Percentiles rank a stretch among this genome's conserved stretches.
phyloP scores from a whole-genome alignment of 2,888 invertebrate genomes.

The Lapara coniferarum region DNA sequence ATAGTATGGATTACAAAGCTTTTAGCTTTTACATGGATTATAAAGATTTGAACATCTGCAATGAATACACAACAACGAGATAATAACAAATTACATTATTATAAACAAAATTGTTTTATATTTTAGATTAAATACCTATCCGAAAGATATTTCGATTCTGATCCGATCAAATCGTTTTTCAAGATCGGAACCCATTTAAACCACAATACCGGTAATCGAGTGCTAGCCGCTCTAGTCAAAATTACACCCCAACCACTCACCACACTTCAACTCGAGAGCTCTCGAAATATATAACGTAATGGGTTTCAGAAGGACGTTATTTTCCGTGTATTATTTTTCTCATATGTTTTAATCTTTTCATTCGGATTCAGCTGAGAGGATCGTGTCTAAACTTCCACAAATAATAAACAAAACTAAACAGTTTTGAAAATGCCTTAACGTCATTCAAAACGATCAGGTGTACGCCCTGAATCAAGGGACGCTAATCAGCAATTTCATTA shows the following conservation, averaged over 20 bases:
- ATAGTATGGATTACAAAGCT: no score
- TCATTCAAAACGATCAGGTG: not conserved
- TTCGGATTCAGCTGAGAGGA: no score
- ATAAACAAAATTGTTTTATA: not conserved
- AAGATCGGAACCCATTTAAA: conserved; percentile 63
- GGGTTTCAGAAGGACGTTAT: conserved; percentile 12
- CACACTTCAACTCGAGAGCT: conserved; percentile 37
- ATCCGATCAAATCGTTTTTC: conserved; percentile 63
- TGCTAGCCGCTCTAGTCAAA: conserved; percentile 51
- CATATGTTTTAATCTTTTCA: not conserved
- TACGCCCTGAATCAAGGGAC: no score
- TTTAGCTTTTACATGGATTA: no score
- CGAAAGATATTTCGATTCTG: conserved; percentile 48
- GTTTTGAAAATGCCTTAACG: not conserved
- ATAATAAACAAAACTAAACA: no score
- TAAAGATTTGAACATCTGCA: no score
- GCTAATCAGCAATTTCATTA: not conserved
- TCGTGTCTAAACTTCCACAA: no score
- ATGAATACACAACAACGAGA: no score
- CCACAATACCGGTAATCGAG: conserved; percentile 67
- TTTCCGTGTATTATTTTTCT: conserved; percentile 1
- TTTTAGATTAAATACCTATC: conserved; percentile 36
- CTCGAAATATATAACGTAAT: conserved; percentile 31
- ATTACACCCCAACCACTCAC: conserved; percentile 51
- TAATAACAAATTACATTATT: no score